Percentiles rank a stretch among this genome's conserved stretches.
Conservation (phyloP, 2,113 vertebrate species). For the Rhea americana region DNA sequence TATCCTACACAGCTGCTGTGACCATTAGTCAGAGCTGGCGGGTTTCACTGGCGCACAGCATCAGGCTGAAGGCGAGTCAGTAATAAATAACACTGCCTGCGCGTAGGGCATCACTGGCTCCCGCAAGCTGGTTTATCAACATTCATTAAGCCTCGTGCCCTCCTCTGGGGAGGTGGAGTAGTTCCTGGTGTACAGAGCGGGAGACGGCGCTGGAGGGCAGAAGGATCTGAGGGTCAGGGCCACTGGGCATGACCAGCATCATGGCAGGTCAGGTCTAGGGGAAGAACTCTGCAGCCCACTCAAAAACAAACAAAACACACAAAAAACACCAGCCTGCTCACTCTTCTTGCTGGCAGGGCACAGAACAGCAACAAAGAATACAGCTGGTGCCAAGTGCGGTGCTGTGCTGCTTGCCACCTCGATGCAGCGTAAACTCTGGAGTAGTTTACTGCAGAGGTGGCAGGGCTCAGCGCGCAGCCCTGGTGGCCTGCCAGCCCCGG, state of each 20-base stretch:
- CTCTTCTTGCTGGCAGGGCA: background rate
- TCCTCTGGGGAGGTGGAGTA: background rate
- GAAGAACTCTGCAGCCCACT: background rate
- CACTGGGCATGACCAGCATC: background rate
- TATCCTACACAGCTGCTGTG: constrained; percentile 33
- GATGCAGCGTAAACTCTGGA: rapidly evolving
- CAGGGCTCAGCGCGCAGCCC: background rate
- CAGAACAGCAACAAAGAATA: background rate
- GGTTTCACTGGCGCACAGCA: background rate
- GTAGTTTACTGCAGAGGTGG: background rate
- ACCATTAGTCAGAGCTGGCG: constrained; percentile 56
- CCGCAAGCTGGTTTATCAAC: rapidly evolving
- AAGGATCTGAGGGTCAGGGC: background rate
- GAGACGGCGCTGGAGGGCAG: background rate
- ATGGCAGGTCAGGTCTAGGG: background rate
- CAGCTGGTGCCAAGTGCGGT: rapidly evolving
- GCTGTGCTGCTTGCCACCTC: background rate
- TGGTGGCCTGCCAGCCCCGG: background rate
- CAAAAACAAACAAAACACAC: background rate
- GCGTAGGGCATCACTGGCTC: background rate
- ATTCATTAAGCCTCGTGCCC: background rate
- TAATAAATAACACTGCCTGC: background rate
- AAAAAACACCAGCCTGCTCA: background rate
- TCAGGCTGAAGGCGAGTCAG: background rate
- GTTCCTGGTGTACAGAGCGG: background rate